Percentiles rank a stretch among this genome's conserved stretches.
Conservation (phyloP, 2,113 vertebrate genomes). For the Otolemur garnettii region DNA sequence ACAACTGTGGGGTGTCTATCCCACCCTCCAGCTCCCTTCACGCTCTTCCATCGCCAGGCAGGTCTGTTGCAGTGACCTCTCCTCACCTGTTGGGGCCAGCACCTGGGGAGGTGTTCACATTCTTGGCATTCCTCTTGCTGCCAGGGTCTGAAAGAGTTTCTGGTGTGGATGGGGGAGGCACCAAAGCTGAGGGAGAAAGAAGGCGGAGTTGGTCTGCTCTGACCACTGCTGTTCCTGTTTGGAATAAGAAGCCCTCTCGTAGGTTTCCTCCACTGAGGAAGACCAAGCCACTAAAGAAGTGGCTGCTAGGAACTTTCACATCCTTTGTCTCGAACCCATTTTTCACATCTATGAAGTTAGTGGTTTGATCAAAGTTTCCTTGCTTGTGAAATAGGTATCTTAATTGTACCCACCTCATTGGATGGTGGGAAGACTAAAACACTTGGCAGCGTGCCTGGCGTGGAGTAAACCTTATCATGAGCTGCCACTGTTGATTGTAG, state of each 20-base stretch:
- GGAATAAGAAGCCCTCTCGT: neutral
- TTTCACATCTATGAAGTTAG: neutral
- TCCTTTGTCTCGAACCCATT: neutral
- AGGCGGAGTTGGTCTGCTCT: rapidly evolving
- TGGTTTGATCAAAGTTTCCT: neutral
- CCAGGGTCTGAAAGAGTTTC: constrained; percentile 7
- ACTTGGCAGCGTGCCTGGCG: neutral
- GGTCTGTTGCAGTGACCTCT: constrained; percentile 49
- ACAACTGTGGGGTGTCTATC: neutral
- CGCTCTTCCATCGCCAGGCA: neutral
- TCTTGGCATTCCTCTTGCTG: constrained; percentile 70
- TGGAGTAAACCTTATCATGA: neutral
- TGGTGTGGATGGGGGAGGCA: rapidly evolving
- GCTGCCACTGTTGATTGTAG: neutral
- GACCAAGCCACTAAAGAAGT: too few species aligned
- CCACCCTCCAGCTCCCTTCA: neutral
- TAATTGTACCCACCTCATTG: neutral
- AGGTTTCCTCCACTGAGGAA: neutral
- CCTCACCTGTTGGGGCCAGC: constrained; percentile 73
- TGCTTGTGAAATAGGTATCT: neutral
- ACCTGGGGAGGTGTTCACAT: constrained; percentile 73
- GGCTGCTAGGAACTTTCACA: too few species aligned
- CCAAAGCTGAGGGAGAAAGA: neutral
- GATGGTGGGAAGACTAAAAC: neutral
- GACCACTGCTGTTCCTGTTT: neutral